phyloP scores from a whole-genome alignment of 1,140 invertebrate species.

The Steinernema feltiae region DNA sequence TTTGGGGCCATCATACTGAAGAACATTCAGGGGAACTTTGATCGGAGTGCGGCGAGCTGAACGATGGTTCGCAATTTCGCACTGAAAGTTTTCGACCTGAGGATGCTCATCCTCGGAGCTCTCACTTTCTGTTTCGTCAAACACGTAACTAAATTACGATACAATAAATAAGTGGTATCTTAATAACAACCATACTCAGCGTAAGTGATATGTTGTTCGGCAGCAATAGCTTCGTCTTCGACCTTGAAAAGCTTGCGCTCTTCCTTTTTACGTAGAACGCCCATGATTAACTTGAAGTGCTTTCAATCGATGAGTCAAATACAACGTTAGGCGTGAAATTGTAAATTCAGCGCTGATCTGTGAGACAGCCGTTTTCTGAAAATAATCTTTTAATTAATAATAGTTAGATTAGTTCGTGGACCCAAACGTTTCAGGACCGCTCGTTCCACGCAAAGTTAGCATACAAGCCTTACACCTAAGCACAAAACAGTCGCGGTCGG shows the following conservation, averaged over 20 bases:
- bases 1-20: slow-evolving; percentile 35
- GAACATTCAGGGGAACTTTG: background rate
- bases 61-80: background rate
- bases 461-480: too few relatives aligned
- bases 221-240: background rate
- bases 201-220: slow-evolving; percentile 31
- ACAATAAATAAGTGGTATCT: too few relatives aligned
- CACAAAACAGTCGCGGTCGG: too few relatives aligned
- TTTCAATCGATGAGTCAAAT: too few relatives aligned
- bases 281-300: slow-evolving; percentile 12
- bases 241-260: slow-evolving; percentile 15
- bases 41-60: slow-evolving; percentile 1
- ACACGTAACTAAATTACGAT: slow-evolving; percentile 29
- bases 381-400: too few relatives aligned
- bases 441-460: too few relatives aligned
- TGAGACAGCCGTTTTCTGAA: too few relatives aligned
- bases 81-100: too few relatives aligned
- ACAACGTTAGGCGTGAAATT: background rate
- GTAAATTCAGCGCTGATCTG: background rate
- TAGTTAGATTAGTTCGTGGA: too few relatives aligned
- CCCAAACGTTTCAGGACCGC: too few relatives aligned
- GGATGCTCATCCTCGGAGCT: slow-evolving; percentile 25
- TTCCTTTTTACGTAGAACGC: slow-evolving; percentile 24
- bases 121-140: slow-evolving; percentile 22
- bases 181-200: slow-evolving; percentile 31